A percentile compares a stretch with the other conserved stretches of the same genome.
These are phyloP conservation scores for Cryptoblepharus egeriae DNA, from an alignment of 2,797 vertebrate species.

Conservation along the genomic window DNA sequence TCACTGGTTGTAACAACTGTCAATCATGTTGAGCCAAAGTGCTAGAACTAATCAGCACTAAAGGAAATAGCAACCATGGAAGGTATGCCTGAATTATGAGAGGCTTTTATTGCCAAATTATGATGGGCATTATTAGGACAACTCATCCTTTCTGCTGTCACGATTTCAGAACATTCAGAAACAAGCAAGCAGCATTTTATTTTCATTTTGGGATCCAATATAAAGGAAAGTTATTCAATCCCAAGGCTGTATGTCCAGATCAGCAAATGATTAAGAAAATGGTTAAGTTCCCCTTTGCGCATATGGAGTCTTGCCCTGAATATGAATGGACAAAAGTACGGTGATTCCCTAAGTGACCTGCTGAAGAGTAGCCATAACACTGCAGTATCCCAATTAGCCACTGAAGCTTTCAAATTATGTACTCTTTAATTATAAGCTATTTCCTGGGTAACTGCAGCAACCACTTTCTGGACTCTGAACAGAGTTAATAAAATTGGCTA, in stretches of 20 bases:
- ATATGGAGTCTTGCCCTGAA: background rate
- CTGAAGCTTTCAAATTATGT: conserved; percentile 2
- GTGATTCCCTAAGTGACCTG: background rate
- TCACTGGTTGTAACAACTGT: too few relatives aligned
- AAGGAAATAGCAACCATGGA: too few relatives aligned
- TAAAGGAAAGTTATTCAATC: background rate
- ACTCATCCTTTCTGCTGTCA: background rate
- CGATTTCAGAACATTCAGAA: background rate
- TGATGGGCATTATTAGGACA: background rate
- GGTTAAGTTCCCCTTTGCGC: background rate
- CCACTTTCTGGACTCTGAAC: background rate
- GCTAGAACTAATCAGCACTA: too few relatives aligned
- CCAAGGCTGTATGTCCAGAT: background rate
- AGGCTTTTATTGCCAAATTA: background rate
- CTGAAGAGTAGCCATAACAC: background rate
- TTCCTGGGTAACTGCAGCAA: background rate
- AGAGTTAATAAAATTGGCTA: background rate
- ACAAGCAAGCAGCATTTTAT: background rate
- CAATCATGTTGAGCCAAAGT: too few relatives aligned
- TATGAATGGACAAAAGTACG: background rate
- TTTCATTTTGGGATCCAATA: background rate
- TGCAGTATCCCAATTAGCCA: background rate
- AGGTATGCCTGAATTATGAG: background rate
- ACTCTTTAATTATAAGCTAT: background rate
- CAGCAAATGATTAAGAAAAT: background rate